Evolutionary conservation across 1,140 invertebrate genomes (phyloP).

Genomic region (Spodoptera frugiperda): DNA sequence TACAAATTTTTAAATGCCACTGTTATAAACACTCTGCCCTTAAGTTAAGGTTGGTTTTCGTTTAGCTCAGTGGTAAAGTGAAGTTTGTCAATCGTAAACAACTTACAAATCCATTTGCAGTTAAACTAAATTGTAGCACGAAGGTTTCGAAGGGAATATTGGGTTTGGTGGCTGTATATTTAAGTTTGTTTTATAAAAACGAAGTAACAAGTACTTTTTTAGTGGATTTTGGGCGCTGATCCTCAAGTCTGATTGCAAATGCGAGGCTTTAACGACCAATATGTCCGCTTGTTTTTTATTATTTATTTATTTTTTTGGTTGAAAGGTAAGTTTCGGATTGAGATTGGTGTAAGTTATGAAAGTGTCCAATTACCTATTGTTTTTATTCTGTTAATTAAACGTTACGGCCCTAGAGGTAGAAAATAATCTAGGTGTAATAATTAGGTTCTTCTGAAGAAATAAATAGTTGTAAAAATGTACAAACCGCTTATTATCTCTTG

Average conservation of each 20-base stretch:
- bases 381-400: too few relatives aligned
- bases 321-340: neutral
- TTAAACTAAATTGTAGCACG: constrained; percentile 26
- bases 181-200: constrained; percentile 38
- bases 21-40: neutral
- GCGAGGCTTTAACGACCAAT: neutral
- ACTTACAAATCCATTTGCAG: constrained; percentile 36
- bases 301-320: neutral
- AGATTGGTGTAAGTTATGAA: neutral
- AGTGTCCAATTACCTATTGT: neutral
- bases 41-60: constrained; percentile 1
- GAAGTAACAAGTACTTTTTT: constrained; percentile 32
- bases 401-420: too few relatives aligned
- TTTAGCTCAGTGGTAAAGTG: too few relatives aligned
- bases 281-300: constrained; percentile 2
- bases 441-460: too few relatives aligned
- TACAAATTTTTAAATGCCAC: constrained; percentile 5
- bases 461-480: too few relatives aligned
- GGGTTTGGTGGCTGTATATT: neutral
- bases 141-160: constrained; percentile 17
- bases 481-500: too few relatives aligned
- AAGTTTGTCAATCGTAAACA: constrained; percentile 39
- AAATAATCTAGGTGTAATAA: too few relatives aligned
- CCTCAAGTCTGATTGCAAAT: constrained; percentile 11
- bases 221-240: constrained; percentile 33